Conservation (phyloP, 2,113 vertebrate genomes). For the Leptodactylus fuscus region DNA sequence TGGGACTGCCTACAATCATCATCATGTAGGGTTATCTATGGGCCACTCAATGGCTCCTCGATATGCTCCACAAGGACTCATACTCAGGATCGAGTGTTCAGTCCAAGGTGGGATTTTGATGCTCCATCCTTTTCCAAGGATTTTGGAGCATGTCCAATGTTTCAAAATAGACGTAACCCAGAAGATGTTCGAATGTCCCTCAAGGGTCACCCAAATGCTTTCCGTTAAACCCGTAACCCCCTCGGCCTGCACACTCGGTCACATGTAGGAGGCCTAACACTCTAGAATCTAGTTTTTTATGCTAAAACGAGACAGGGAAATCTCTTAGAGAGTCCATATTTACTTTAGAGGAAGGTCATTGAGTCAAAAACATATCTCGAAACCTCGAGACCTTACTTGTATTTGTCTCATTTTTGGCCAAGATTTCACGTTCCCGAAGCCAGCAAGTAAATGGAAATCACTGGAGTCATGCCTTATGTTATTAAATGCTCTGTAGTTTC, state of each 20-base stretch:
- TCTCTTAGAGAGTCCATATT: not conserved
- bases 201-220: too few relatives aligned
- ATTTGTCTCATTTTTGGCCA: constrained; percentile 11
- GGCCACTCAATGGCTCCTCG: not conserved
- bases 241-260: too few relatives aligned
- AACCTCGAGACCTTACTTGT: too few relatives aligned
- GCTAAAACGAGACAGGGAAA: not conserved
- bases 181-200: too few relatives aligned
- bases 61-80: too few relatives aligned
- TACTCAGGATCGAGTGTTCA: too few relatives aligned
- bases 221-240: too few relatives aligned
- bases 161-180: too few relatives aligned
- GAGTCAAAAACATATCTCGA: not conserved
- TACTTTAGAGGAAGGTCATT: not conserved
- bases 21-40: not conserved
- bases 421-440: not conserved
- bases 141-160: too few relatives aligned
- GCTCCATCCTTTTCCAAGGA: too few relatives aligned
- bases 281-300: not conserved
- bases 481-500: constrained; percentile 39
- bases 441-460: not conserved
- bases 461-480: not conserved
- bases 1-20: not conserved
- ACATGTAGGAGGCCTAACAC: too few relatives aligned
- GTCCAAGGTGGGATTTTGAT: too few relatives aligned